Conservation (phyloP, 2,113 vertebrate species). For the Tetrao urogallus region DNA sequence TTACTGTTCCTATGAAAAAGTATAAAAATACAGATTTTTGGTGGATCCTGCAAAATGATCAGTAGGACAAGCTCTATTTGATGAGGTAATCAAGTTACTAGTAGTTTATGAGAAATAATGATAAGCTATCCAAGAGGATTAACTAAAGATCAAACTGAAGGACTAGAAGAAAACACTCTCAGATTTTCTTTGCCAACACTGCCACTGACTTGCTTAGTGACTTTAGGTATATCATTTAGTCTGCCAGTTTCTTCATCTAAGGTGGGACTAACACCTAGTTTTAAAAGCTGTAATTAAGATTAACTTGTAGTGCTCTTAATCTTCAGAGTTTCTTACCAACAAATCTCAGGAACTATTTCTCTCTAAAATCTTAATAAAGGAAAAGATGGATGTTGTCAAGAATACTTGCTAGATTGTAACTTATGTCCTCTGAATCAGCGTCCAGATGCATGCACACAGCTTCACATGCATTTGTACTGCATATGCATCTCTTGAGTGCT, state of each 20-base stretch:
- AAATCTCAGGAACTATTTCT: background rate
- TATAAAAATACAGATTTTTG: background rate
- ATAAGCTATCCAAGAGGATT: conserved; percentile 14
- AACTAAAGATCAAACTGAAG: background rate
- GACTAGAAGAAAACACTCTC: conserved; percentile 3
- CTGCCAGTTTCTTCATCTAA: conserved; percentile 1
- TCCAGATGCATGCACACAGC: background rate
- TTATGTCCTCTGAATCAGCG: background rate
- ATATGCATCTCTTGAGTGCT: background rate
- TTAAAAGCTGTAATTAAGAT: background rate
- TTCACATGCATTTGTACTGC: background rate
- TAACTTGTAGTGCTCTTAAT: conserved; percentile 23
- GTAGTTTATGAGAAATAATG: background rate
- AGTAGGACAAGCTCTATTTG: background rate
- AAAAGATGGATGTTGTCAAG: background rate
- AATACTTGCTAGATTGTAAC: background rate
- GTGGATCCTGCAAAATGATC: background rate
- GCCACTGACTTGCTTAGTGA: conserved; percentile 5
- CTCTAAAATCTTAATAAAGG: background rate
- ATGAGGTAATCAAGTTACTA: background rate
- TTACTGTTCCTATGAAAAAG: background rate
- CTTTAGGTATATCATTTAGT: conserved; percentile 7
- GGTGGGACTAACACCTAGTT: background rate
- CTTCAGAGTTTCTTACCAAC: background rate
- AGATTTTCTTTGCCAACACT: conserved; percentile 6